These are phyloP conservation scores for Drosophila tristis DNA, from an alignment of 1,140 invertebrate genomes.

Conservation along the genomic window DNA sequence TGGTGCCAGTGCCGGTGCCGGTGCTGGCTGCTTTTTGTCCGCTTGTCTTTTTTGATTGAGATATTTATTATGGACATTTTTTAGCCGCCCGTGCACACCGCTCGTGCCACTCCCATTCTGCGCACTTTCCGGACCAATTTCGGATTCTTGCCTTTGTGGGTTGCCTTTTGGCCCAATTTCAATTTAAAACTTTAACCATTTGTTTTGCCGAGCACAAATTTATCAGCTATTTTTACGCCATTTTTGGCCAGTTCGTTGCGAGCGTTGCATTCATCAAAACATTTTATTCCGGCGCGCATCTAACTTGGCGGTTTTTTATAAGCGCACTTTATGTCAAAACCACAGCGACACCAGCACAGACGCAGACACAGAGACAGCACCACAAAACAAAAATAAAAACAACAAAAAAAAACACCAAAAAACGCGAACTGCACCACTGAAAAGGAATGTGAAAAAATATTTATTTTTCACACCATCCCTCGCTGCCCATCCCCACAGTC, in stretches of 20 bases:
- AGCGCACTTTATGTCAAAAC: slow-evolving; percentile 82
- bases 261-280: slow-evolving; percentile 78
- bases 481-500: background rate
- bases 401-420: slow-evolving; percentile 7
- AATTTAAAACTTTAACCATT: slow-evolving; percentile 80
- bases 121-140: slow-evolving; percentile 34
- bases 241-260: slow-evolving; percentile 50
- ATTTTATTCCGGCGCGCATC: slow-evolving; percentile 67
- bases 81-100: slow-evolving; percentile 29
- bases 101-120: background rate
- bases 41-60: slow-evolving; percentile 76
- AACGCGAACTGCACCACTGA: slow-evolving; percentile 41
- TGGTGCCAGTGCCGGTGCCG: background rate
- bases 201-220: slow-evolving; percentile 71
- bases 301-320: slow-evolving; percentile 80
- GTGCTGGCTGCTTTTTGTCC: slow-evolving; percentile 39
- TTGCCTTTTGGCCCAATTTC: slow-evolving; percentile 75
- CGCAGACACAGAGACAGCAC: slow-evolving; percentile 10
- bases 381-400: slow-evolving; percentile 12
- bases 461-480: slow-evolving; percentile 33
- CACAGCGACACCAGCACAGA: slow-evolving; percentile 62
- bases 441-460: slow-evolving; percentile 68
- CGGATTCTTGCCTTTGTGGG: background rate
- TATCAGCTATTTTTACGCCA: slow-evolving; percentile 75
- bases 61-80: slow-evolving; percentile 73